Percentiles rank a stretch among this genome's conserved stretches.
phyloP scores from a whole-genome alignment of 2,113 vertebrate species.

The Catharus fuscescens region DNA sequence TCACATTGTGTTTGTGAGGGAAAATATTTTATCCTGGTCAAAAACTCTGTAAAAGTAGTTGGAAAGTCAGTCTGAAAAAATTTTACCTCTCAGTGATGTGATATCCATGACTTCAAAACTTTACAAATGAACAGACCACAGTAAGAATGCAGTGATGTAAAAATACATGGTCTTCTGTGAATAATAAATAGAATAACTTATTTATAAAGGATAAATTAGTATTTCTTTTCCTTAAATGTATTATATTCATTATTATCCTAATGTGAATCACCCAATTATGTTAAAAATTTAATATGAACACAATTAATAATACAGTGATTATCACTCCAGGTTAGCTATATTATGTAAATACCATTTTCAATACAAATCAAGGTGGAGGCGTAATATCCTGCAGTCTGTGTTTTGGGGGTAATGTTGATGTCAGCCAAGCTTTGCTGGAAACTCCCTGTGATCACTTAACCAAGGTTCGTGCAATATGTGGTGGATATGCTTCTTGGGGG shows the following conservation, averaged over 20 bases:
- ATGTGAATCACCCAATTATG: not conserved
- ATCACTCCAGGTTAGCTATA: not conserved
- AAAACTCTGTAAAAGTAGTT: conserved; percentile 1
- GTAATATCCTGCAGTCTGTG: rapidly evolving
- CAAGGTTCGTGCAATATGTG: not conserved
- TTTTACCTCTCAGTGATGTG: not conserved
- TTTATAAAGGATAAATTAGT: not conserved
- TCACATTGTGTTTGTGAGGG: not conserved
- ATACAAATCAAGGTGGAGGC: not conserved
- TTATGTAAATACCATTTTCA: not conserved
- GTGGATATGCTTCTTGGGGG: not conserved
- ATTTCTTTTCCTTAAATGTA: not conserved
- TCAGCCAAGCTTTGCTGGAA: not conserved
- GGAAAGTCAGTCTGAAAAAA: not conserved
- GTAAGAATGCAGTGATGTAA: conserved; percentile 15
- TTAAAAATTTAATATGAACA: not conserved
- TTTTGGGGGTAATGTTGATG: not conserved
- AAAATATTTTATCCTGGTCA: not conserved
- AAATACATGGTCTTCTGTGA: not conserved
- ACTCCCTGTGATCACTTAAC: not conserved
- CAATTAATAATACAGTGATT: not conserved
- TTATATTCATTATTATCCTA: not conserved
- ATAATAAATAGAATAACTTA: not conserved
- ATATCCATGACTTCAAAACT: not conserved
- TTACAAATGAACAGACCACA: not conserved